Evolutionary conservation across 2,797 vertebrate genomes (phyloP), one percentile per base, ranked within the genome.

Genomic region (Channallabes apus): DNA sequence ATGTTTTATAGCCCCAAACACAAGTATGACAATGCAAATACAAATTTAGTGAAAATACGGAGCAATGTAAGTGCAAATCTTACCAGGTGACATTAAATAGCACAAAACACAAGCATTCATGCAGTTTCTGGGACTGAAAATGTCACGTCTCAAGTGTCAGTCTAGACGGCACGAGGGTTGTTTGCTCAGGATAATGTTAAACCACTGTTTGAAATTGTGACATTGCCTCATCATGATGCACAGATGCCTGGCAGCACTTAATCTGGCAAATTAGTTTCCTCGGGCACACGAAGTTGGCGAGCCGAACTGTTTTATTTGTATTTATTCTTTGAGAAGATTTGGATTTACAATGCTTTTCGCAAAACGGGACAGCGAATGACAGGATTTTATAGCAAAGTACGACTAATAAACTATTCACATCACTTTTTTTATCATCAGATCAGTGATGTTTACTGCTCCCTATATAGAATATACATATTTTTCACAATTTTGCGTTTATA

Each of bases 1-100:
- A 38, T 7, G 4, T 38, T 62, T 41, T 62, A 79, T n/a, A 24
- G 6, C 46, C 17, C 3, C 17, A 22, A 24, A 24, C 4, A 35
- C 9, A 24, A 77, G 29, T 24, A 64, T 18, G 59, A 27, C 77
- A 18, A n/a, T 8, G 18, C 5, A 38, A 38, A 62, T 9, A 46
- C 9, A 46, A 46, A 20, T 27, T 64, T 4, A 27, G 15, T 79
- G 22, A 64, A 62, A 18, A 64, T 64, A n/a, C 35, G 6, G 38
- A 64, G 59, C 2, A 64, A 46, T 79, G 22, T 64, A 64, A 64
- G 35, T 46, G 6, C 35, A 62, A 64, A 62, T 0, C 15, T 64
- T 62, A 62, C 12, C 22, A 64, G 24, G 14, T 79, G 77, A 79
- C 77, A 79, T 79, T 62, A 64, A 79, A 46, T 41, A 46, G 12